Evolutionary conservation across 2,888 invertebrate genomes (phyloP).

Genomic region (Ornithoptera priamus): DNA sequence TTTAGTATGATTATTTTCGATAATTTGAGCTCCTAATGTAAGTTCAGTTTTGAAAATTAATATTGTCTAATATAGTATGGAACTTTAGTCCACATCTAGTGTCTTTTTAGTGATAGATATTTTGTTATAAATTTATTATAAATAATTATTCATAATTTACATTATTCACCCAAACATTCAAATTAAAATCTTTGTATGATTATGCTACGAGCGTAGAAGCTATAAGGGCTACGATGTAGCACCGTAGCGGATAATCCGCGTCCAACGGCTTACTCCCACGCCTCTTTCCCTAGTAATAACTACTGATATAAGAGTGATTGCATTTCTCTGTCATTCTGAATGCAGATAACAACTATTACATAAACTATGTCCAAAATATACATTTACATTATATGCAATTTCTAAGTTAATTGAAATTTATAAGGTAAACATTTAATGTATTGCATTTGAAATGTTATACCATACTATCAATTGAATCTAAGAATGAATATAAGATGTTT

Average conservation of each 20-base stretch:
- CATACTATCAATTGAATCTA: conserved; percentile 58
- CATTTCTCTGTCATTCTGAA: conserved; percentile 71
- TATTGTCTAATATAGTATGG: no score
- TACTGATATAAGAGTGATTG: conserved; percentile 64
- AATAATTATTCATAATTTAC: no score
- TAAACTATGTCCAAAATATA: no score
- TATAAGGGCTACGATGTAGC: conserved; percentile 64
- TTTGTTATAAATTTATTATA: no score
- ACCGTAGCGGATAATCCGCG: conserved; percentile 70
- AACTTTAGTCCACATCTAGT: no score
- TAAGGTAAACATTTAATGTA: background rate
- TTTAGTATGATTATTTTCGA: no score
- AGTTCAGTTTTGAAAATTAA: no score
- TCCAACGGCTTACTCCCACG: conserved; percentile 73
- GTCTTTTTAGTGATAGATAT: no score
- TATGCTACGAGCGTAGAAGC: conserved; percentile 62
- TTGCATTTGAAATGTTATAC: conserved; percentile 16
- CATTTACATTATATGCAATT: no score
- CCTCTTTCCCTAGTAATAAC: conserved; percentile 48
- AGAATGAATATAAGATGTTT: conserved; percentile 66
- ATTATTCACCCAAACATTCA: background rate
- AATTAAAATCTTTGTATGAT: conserved; percentile 39
- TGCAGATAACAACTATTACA: conserved; percentile 53
- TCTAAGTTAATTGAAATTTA: background rate
- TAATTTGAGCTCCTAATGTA: no score